These are phyloP conservation scores for Bursaphelenchus mucronatus DNA, from an alignment of 1,140 invertebrate species.

Conservation along the genomic window DNA sequence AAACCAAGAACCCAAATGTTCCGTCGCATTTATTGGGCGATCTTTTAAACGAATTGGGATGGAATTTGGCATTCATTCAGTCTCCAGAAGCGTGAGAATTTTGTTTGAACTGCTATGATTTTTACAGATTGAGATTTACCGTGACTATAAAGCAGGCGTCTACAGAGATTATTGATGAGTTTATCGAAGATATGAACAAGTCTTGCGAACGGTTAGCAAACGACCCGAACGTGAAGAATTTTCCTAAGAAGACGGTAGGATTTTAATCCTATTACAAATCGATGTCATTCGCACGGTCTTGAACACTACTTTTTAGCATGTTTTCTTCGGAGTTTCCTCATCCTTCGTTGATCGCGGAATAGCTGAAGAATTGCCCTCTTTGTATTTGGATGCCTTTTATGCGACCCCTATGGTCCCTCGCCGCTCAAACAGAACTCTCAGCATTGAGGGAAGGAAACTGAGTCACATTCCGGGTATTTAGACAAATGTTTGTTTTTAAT, in stretches of 20 bases:
- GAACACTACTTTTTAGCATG: slow-evolving; percentile 25
- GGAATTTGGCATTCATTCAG: slow-evolving; percentile 40
- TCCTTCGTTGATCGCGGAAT: slow-evolving; percentile 42
- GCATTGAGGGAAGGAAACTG: slow-evolving; percentile 47
- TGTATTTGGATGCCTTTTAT: slow-evolving; percentile 42
- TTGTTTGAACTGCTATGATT: background rate
- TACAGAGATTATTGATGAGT: slow-evolving; percentile 34
- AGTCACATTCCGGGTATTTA: slow-evolving; percentile 11
- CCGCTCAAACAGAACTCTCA: slow-evolving; percentile 34
- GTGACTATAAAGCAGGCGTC: slow-evolving; percentile 38
- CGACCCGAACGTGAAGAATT: slow-evolving; percentile 31
- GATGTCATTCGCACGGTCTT: background rate
- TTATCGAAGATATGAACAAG: slow-evolving; percentile 39
- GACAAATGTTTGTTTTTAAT: too few relatives aligned
- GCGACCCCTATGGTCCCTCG: slow-evolving; percentile 37
- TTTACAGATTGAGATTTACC: slow-evolving; percentile 26
- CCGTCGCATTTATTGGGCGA: slow-evolving; percentile 36
- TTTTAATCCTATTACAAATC: slow-evolving; percentile 19
- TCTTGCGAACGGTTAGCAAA: slow-evolving; percentile 34
- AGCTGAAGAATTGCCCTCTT: slow-evolving; percentile 24
- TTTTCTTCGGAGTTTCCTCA: slow-evolving; percentile 41
- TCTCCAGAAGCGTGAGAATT: slow-evolving; percentile 36
- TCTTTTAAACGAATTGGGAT: slow-evolving; percentile 46
- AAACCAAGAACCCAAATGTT: slow-evolving; percentile 37
- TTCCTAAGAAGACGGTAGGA: slow-evolving; percentile 25